Percentiles rank a stretch among this genome's conserved stretches.
These are phyloP conservation scores for Trichomycterus rosablanca DNA, from an alignment of 2,113 vertebrate genomes.

Conservation along the genomic window DNA sequence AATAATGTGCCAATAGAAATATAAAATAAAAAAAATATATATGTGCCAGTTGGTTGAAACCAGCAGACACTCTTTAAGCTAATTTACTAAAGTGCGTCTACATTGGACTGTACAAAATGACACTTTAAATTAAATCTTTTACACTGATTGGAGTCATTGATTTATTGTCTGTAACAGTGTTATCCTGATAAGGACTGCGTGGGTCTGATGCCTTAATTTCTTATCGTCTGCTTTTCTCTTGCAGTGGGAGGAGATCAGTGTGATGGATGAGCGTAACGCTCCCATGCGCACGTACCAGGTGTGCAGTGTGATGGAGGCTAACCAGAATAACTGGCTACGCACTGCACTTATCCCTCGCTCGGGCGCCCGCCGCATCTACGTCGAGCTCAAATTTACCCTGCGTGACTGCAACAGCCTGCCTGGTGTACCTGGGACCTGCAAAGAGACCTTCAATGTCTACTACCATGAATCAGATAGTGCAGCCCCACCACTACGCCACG, in stretches of 20 bases:
- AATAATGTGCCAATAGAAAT: no score
- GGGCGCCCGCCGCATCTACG: conserved; percentile 89
- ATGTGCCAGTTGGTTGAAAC: no score
- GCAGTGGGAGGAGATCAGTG: conserved; percentile 65
- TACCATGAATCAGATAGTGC: conserved; percentile 91
- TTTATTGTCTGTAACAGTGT: no score
- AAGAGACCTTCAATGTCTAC: conserved; percentile 98
- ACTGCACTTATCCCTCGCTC: conserved; percentile 90
- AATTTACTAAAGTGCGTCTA: no score
- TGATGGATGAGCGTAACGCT: conserved; percentile 60
- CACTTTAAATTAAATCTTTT: no score
- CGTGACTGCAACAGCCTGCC: conserved; percentile 97
- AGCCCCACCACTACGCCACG: conserved; percentile 58
- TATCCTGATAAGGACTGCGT: no score
- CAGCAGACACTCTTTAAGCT: no score
- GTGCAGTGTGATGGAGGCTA: conserved; percentile 97
- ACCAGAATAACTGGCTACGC: conserved; percentile 99
- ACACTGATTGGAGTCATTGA: no score
- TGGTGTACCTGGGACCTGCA: conserved; percentile 93
- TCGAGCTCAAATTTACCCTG: conserved; percentile 97
- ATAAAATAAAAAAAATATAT: no score
- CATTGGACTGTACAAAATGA: no score
- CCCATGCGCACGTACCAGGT: conserved; percentile 76
- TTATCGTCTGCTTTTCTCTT: not conserved
- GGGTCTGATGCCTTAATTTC: no score